These are phyloP conservation scores for Gila robusta DNA, from an alignment of 2,797 vertebrate species.

Conservation along the genomic window DNA sequence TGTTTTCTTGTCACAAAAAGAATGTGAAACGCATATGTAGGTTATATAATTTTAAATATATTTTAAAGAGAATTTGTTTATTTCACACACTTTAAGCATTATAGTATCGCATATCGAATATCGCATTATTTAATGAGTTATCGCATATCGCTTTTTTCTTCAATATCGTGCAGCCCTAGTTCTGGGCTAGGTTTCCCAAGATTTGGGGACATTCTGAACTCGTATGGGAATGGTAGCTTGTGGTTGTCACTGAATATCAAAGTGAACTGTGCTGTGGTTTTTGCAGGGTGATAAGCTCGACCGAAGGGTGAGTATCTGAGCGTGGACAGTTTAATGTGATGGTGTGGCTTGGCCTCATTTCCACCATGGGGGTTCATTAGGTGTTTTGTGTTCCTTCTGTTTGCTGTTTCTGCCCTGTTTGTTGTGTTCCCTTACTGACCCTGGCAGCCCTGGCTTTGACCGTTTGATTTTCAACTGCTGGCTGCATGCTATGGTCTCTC, in stretches of 20 bases:
- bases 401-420: constrained; percentile 51
- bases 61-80: too few species aligned
- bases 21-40: too few species aligned
- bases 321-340: constrained; percentile 69
- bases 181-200: neutral
- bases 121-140: too few species aligned
- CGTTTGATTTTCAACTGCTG: constrained; percentile 47
- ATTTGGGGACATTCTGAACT: neutral
- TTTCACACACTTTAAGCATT: too few species aligned
- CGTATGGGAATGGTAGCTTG: constrained; percentile 31
- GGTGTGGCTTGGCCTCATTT: constrained; percentile 76
- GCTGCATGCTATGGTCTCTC: constrained; percentile 56
- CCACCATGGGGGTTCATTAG: constrained; percentile 77
- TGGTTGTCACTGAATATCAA: constrained; percentile 62
- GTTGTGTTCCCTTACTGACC: constrained; percentile 46
- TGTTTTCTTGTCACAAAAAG: too few species aligned
- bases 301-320: constrained; percentile 94
- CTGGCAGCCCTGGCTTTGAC: constrained; percentile 56
- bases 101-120: too few species aligned
- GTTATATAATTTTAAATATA: too few species aligned
- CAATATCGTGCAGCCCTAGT: neutral
- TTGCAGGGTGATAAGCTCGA: constrained; percentile 99
- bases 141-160: too few species aligned
- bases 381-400: constrained; percentile 66
- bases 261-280: constrained; percentile 86